phyloP scores from a whole-genome alignment of 2,797 vertebrate species.

The Crocidura indochinensis region DNA sequence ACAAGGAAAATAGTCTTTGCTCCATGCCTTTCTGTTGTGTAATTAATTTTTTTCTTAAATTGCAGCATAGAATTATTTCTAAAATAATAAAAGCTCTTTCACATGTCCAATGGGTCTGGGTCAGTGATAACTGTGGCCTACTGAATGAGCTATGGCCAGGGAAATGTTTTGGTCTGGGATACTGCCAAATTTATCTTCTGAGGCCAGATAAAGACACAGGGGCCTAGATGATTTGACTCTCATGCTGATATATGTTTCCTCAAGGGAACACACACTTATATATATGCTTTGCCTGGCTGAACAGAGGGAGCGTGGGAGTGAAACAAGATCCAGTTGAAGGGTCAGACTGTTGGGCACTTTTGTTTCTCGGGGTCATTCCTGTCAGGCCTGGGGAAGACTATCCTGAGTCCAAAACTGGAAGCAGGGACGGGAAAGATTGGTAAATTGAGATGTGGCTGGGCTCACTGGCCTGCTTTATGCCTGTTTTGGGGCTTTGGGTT shows the following conservation, averaged over 20 bases:
- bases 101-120: not conserved
- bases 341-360: not conserved
- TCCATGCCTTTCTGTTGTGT: slow-evolving; percentile 7
- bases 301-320: not conserved
- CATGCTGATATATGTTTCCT: not conserved
- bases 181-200: slow-evolving; percentile 37
- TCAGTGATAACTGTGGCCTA: slow-evolving; percentile 68
- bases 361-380: not conserved
- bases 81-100: slow-evolving; percentile 39
- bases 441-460: accelerated
- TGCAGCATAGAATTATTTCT: slow-evolving; percentile 45
- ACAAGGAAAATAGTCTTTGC: not conserved
- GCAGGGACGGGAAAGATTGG: not conserved
- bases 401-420: too few species aligned
- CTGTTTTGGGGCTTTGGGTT: not conserved
- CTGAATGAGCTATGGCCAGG: slow-evolving; percentile 51
- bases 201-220: slow-evolving; percentile 10
- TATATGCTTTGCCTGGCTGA: accelerated
- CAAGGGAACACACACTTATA: not conserved
- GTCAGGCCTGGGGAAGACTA: not conserved
- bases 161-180: slow-evolving; percentile 71
- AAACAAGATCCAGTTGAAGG: not conserved
- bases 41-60: not conserved
- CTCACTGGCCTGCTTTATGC: not conserved
- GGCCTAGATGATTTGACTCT: not conserved